These are phyloP conservation scores for Loripinus fragilis DNA, from an alignment of 2,888 invertebrate genomes.

Conservation along the genomic window DNA sequence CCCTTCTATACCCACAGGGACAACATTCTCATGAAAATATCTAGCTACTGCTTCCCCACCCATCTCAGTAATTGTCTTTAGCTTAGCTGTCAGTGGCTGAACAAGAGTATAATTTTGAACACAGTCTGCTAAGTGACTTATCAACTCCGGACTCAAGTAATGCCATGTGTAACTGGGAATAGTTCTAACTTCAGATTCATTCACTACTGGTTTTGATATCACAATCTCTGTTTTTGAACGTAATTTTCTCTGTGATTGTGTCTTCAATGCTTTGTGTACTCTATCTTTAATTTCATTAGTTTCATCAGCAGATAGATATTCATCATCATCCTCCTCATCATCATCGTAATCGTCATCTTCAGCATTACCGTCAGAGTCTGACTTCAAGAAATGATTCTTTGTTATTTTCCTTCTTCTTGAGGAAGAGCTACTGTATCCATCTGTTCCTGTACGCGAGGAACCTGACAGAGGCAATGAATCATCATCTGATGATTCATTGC, in stretches of 20 bases:
- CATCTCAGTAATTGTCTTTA: conserved; percentile 73
- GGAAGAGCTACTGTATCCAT: not conserved
- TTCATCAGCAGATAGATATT: conserved; percentile 28
- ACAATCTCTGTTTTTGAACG: conserved; percentile 59
- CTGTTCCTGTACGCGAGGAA: conserved; percentile 42
- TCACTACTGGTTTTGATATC: not conserved
- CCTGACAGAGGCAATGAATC: too few species aligned
- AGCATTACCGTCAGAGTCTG: not conserved
- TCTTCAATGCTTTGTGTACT: not conserved
- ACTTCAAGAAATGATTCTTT: not conserved
- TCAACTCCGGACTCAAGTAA: conserved; percentile 67
- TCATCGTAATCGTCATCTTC: conserved; percentile 24
- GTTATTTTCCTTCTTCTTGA: not conserved
- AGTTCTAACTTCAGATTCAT: conserved; percentile 18
- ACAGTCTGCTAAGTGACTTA: conserved; percentile 67
- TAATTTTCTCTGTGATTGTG: conserved; percentile 31
- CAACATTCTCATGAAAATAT: conserved; percentile 72
- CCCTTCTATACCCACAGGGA: conserved; percentile 67
- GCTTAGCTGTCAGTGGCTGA: conserved; percentile 69
- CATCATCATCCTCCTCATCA: conserved; percentile 21
- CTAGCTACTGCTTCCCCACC: conserved; percentile 75
- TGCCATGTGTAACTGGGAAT: conserved; percentile 59
- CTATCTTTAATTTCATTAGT: conserved; percentile 13
- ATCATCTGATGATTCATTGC: conserved; percentile 71
- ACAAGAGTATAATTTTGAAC: conserved; percentile 69